Evolutionary conservation across 35 echinoderm and acorn worm species (phyloP), one percentile per base, ranked within the genome.

Genomic region (Acanthaster planci): DNA sequence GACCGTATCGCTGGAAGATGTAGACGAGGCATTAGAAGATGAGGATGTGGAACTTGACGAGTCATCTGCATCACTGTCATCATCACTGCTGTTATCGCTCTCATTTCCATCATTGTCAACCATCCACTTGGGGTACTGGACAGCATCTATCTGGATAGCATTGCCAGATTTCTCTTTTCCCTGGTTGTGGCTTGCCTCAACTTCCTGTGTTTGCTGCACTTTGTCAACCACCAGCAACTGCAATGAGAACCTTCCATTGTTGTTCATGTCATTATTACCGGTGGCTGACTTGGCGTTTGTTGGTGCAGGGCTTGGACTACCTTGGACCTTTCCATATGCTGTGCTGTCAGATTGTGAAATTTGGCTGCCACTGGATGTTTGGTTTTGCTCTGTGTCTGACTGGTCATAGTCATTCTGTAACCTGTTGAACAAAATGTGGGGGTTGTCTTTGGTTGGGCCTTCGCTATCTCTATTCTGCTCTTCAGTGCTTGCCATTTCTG

Each of bases 191-290:
- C 38, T 47, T 39, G 77, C 17, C 51, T 38, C 26, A 50, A 26
- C 26, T 26, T 9, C 8, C 26, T 31, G 64, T 35, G 23, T 72
- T 72, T 72, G 26, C 64, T 72, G 23, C 10, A 27, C 1, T n/a
- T 72, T 26, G 64, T 31, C 30, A 31, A 72, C 2, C 64, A 27
- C 34, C 64, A 72, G 18, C 23, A 72, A 31, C 64, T 72, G 18
- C 2, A 29, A 34, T 6, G 23, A 72, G 64, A 72, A 2, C 34
- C 23, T 34, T 8, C 27, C 53, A 38, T 83, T 83, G 81, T 83
- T 83, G 53, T 83, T 83, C 14, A 34, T 83, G 27, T 82, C 79
- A 82, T 82, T 56, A n/a, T 47, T 40, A 80, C 42, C 12, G 22
- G 36, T 39, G 16, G 76, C 32, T 39, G 39, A 37, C 4, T 4